A percentile compares a stretch with the other conserved stretches of the same genome.
phyloP scores from a whole-genome alignment of 2,113 vertebrate genomes.

The Pluvianellus socialis region DNA sequence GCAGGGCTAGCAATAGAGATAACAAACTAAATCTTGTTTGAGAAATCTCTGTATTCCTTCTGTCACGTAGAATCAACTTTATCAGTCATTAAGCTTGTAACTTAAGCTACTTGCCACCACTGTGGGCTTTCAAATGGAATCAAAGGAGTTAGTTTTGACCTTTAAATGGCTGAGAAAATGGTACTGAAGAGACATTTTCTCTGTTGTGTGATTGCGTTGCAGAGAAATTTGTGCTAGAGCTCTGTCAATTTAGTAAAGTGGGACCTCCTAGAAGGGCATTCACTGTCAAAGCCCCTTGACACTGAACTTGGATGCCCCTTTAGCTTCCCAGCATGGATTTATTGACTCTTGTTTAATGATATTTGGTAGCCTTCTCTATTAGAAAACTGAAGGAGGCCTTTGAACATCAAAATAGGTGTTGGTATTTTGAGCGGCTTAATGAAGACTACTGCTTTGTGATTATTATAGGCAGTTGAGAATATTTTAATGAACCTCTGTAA shows the following conservation, averaged over 20 bases:
- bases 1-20: neutral
- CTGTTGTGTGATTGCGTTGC: neutral
- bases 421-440: neutral
- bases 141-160: constrained; percentile 36
- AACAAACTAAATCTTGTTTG: constrained; percentile 16
- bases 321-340: neutral
- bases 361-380: neutral
- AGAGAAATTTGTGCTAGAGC: neutral
- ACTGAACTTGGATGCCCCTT: neutral
- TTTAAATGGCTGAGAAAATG: constrained; percentile 23
- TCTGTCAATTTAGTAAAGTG: constrained; percentile 1
- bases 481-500: neutral
- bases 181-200: constrained; percentile 10
- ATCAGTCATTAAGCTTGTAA: constrained; percentile 44
- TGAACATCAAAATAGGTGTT: neutral
- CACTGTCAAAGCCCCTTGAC: neutral
- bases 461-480: neutral
- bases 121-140: constrained; percentile 26
- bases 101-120: constrained; percentile 21
- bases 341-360: neutral
- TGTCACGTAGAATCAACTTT: constrained; percentile 42
- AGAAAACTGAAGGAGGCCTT: neutral
- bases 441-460: neutral
- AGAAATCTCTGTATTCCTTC: constrained; percentile 37
- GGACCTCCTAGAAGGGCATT: neutral